These are phyloP conservation scores for Epistrophe grossulariae DNA, from an alignment of 2,888 invertebrate genomes.

Conservation along the genomic window DNA sequence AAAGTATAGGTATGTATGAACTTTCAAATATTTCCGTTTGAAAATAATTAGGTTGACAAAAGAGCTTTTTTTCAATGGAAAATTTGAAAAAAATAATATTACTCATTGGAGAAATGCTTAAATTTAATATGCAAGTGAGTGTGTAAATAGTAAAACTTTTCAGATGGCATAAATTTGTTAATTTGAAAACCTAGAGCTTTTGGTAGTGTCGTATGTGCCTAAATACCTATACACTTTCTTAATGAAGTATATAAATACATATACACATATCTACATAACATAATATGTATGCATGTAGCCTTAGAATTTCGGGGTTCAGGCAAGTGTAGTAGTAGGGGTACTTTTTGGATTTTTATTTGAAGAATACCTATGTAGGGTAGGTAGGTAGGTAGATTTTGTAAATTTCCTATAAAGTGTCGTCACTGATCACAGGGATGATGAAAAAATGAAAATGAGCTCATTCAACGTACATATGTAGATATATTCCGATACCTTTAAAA, in stretches of 20 bases:
- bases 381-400: no score
- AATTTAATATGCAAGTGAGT: neutral
- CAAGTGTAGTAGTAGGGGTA: neutral
- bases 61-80: slow-evolving; percentile 19
- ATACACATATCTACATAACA: no score
- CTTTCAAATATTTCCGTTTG: slow-evolving; percentile 27
- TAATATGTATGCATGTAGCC: neutral
- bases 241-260: neutral
- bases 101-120: neutral
- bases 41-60: slow-evolving; percentile 4
- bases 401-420: slow-evolving; percentile 8
- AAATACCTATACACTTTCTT: neutral
- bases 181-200: slow-evolving; percentile 42
- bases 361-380: no score
- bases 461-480: no score
- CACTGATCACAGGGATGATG: neutral
- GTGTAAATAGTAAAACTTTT: neutral
- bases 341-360: neutral
- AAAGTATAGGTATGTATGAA: neutral
- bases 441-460: neutral
- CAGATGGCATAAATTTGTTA: slow-evolving; percentile 16
- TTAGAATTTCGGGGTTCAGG: neutral
- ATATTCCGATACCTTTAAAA: no score
- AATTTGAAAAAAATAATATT: neutral
- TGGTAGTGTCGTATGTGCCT: neutral